Conservation (phyloP, 1,140 invertebrate species). For the Gryon sp. region DNA sequence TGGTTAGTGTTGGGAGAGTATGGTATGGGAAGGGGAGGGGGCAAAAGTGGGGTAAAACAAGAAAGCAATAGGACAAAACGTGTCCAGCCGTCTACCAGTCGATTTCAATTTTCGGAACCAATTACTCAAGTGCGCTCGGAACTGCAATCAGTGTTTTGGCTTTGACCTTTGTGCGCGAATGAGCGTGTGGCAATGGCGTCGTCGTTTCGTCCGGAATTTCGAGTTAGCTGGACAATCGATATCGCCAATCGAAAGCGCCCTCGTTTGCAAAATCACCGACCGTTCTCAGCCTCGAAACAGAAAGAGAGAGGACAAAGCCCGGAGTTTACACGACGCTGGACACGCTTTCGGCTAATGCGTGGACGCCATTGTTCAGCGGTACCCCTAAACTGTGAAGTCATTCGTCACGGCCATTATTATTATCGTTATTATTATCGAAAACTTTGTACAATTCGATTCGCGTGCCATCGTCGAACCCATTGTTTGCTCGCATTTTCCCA, state of each 20-base stretch:
- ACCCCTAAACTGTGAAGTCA: conserved; percentile 54
- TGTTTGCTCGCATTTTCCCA: conserved; percentile 15
- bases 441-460: conserved; percentile 36
- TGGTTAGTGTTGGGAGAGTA: background rate
- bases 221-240: conserved; percentile 54
- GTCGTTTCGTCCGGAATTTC: conserved; percentile 49
- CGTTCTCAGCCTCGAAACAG: conserved; percentile 21
- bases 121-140: conserved; percentile 59
- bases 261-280: conserved; percentile 45
- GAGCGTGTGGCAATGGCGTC: conserved; percentile 45
- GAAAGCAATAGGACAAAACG: conserved; percentile 58
- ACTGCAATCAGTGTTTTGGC: conserved; percentile 61
- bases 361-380: conserved; percentile 28
- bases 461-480: conserved; percentile 5
- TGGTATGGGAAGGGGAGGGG: background rate
- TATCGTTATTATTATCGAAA: conserved; percentile 52
- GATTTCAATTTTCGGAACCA: conserved; percentile 64
- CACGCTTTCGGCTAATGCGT: conserved; percentile 41
- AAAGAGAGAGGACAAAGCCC: conserved; percentile 41
- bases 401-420: conserved; percentile 53
- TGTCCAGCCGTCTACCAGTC: conserved; percentile 53
- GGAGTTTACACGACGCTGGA: conserved; percentile 52
- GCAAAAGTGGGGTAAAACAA: conserved; percentile 16
- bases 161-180: conserved; percentile 64
- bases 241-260: conserved; percentile 53